These are phyloP conservation scores for Aromia moschata DNA, from an alignment of 2,888 invertebrate genomes.

Conservation along the genomic window DNA sequence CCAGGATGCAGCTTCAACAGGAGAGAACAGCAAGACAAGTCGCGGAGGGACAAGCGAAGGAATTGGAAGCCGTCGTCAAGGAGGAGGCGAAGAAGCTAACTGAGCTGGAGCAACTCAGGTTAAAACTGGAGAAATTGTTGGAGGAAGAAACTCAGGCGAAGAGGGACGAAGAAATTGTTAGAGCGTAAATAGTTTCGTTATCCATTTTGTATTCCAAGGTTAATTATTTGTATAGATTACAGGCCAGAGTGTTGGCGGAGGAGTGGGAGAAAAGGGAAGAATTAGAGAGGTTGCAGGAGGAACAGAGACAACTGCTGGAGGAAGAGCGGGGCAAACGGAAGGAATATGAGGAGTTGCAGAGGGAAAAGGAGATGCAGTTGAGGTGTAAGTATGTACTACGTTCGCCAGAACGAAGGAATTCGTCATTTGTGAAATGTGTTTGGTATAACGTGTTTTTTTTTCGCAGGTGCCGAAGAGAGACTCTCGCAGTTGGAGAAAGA, in stretches of 20 bases:
- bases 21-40: conserved; percentile 72
- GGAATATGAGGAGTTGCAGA: conserved; percentile 77
- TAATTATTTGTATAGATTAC: conserved; percentile 59
- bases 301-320: conserved; percentile 77
- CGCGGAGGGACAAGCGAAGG: conserved; percentile 70
- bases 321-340: conserved; percentile 78
- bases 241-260: conserved; percentile 79
- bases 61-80: conserved; percentile 74
- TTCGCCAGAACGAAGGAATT: too few species aligned
- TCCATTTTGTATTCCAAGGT: neutral
- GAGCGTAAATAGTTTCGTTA: conserved; percentile 59
- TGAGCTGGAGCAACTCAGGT: conserved; percentile 76
- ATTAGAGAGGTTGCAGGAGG: conserved; percentile 80
- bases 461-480: conserved; percentile 75
- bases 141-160: conserved; percentile 87
- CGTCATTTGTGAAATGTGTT: too few species aligned
- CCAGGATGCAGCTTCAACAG: conserved; percentile 71
- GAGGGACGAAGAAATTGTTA: conserved; percentile 83
- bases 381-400: conserved; percentile 65
- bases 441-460: too few species aligned
- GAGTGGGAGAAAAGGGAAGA: conserved; percentile 87
- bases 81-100: conserved; percentile 77
- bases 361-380: conserved; percentile 75
- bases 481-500: conserved; percentile 77
- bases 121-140: conserved; percentile 74